Conservation (phyloP, 2,113 vertebrate genomes). For the Hemichromis elongatus region DNA sequence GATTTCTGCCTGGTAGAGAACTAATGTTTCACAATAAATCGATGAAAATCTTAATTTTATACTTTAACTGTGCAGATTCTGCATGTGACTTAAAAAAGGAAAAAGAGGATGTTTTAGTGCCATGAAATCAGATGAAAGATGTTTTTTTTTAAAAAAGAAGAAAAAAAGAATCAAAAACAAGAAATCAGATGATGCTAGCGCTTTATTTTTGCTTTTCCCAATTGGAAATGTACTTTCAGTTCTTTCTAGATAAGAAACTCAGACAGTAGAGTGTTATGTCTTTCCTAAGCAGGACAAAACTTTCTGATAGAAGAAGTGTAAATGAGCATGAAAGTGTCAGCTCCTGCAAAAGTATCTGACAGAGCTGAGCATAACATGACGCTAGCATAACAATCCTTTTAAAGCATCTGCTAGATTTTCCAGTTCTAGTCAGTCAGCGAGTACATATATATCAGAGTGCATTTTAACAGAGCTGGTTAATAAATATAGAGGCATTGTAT, state of each 20-base stretch:
- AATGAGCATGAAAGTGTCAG: not conserved
- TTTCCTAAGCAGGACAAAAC: not conserved
- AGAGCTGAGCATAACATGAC: not conserved
- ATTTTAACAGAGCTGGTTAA: not conserved
- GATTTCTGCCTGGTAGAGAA: not conserved
- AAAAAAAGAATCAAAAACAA: not conserved
- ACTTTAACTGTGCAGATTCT: not conserved
- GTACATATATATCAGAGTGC: not conserved
- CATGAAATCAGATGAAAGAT: not conserved
- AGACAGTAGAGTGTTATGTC: not conserved
- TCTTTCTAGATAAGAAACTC: not conserved
- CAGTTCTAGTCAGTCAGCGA: not conserved
- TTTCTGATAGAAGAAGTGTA: not conserved
- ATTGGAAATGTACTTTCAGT: not conserved
- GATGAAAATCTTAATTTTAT: not conserved
- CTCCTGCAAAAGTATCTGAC: not conserved
- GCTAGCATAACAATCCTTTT: fast-evolving
- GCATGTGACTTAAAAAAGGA: not conserved
- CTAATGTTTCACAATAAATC: not conserved
- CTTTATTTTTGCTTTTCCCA: not conserved
- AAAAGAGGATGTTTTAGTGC: not conserved
- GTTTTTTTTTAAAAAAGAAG: too few species aligned
- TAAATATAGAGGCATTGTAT: not conserved
- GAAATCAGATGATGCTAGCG: not conserved
- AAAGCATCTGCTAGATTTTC: not conserved